A percentile compares a stretch with the other conserved stretches of the same genome.
Evolutionary conservation across 1,140 invertebrate genomes (phyloP).

Genomic region (Drosophila santomea): DNA sequence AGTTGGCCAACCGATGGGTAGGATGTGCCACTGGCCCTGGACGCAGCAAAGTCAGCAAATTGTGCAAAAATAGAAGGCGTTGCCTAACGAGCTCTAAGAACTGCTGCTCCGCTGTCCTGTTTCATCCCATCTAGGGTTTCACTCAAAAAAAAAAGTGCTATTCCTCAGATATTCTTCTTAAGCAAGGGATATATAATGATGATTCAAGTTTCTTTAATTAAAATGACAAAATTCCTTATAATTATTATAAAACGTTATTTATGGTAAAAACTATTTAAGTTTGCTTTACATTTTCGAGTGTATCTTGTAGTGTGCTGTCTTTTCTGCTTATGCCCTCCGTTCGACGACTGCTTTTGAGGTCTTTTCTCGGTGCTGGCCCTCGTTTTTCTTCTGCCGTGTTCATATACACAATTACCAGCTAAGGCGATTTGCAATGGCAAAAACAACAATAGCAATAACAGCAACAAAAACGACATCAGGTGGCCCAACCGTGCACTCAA

Average conservation of each 20-base stretch:
- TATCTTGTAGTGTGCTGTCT: constrained; percentile 13
- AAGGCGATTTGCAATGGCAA: constrained; percentile 71
- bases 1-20: constrained; percentile 32
- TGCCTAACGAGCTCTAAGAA: constrained; percentile 67
- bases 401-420: constrained; percentile 82
- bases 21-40: constrained; percentile 4
- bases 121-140: constrained; percentile 6
- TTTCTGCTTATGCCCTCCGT: constrained; percentile 19
- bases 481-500: constrained; percentile 66
- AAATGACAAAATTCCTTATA: too few relatives aligned
- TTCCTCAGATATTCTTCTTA: background rate
- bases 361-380: constrained; percentile 17
- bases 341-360: constrained; percentile 27
- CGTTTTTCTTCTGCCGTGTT: constrained; percentile 52
- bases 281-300: background rate
- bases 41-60: constrained; percentile 71
- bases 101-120: constrained; percentile 9
- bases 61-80: constrained; percentile 65
- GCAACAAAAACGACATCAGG: constrained; percentile 52
- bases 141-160: constrained; percentile 6
- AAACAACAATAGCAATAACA: constrained; percentile 51
- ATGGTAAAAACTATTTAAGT: too few relatives aligned
- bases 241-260: too few relatives aligned
- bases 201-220: too few relatives aligned
- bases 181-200: too few relatives aligned